These are phyloP conservation scores for Bradynema listronoti DNA, from an alignment of 1,140 invertebrate species.

Conservation along the genomic window DNA sequence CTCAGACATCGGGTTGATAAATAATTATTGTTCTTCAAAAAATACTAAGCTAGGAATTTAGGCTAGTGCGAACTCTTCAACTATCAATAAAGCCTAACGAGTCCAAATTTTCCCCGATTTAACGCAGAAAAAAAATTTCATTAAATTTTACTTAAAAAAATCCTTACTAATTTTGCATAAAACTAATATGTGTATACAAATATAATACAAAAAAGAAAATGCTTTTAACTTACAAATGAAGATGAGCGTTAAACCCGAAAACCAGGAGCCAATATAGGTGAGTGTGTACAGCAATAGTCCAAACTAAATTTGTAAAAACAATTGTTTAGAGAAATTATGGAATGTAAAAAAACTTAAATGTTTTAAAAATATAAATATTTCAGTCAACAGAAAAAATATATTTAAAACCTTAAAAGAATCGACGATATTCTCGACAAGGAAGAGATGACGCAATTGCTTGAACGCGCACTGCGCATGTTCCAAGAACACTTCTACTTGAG, in stretches of 20 bases:
- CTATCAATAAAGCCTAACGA: too few relatives aligned
- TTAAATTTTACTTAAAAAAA: too few relatives aligned
- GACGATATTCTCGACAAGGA: conserved; percentile 88
- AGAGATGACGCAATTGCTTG: conserved; percentile 77
- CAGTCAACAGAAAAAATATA: too few relatives aligned
- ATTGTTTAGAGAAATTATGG: too few relatives aligned
- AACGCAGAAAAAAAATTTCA: too few relatives aligned
- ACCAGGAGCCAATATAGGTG: conserved; percentile 91
- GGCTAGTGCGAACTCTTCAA: too few relatives aligned
- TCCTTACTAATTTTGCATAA: too few relatives aligned
- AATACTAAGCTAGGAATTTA: too few relatives aligned
- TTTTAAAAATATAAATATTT: too few relatives aligned
- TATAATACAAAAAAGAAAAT: neutral
- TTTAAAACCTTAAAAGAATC: conserved; percentile 70
- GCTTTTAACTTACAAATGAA: conserved; percentile 32
- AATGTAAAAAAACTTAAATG: conserved; percentile 7
- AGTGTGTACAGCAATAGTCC: conserved; percentile 82
- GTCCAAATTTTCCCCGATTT: too few relatives aligned
- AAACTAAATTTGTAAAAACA: conserved; percentile 64
- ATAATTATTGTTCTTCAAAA: too few relatives aligned
- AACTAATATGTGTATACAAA: neutral
- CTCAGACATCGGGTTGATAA: too few relatives aligned
- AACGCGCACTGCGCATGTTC: conserved; percentile 74
- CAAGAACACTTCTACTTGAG: conserved; percentile 73
- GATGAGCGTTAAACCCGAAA: conserved; percentile 69